Evolutionary conservation across 2,888 invertebrate genomes (phyloP).

Genomic region (Drosophila seclusa): DNA sequence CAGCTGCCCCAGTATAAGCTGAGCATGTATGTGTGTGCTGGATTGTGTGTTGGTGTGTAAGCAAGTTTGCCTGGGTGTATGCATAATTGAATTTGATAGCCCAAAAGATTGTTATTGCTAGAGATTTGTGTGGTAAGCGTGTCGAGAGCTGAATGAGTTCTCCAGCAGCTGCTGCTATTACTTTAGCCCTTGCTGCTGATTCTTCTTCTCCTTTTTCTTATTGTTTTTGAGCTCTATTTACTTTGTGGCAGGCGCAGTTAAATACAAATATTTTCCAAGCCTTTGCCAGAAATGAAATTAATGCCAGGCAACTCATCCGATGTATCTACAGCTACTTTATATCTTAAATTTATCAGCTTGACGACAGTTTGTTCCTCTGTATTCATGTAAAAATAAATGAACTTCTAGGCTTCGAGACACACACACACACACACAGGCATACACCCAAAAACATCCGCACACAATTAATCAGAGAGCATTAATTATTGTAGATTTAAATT

Average conservation of each 20-base stretch:
- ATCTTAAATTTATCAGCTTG: conserved; percentile 52
- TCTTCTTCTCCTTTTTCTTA: not conserved
- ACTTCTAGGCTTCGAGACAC: conserved; percentile 28
- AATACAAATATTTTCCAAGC: conserved; percentile 48
- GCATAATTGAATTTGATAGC: conserved; percentile 81
- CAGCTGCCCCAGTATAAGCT: conserved; percentile 31
- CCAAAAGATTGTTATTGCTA: conserved; percentile 73
- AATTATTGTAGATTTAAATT: conserved; percentile 43
- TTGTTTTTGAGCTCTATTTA: conserved; percentile 56
- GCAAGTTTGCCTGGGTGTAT: conserved; percentile 51
- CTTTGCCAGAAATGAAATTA: conserved; percentile 52
- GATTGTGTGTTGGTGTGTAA: conserved; percentile 8
- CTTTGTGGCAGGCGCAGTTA: conserved; percentile 41
- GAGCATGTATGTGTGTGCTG: not conserved
- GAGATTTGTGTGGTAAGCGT: conserved; percentile 65
- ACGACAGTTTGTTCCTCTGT: conserved; percentile 58
- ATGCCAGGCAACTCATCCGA: conserved; percentile 12
- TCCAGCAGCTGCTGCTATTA: conserved; percentile 37
- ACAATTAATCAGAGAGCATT: conserved; percentile 62
- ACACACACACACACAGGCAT: conserved; percentile 35
- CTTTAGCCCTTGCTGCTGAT: not conserved
- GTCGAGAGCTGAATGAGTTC: conserved; percentile 31
- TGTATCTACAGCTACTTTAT: conserved; percentile 13
- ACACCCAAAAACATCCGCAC: conserved; percentile 46
- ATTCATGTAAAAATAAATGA: conserved; percentile 52